Evolutionary conservation across 2,113 vertebrate species (phyloP), one percentile per base, ranked within the genome.

Genomic region (Hippopotamus amphibius): DNA sequence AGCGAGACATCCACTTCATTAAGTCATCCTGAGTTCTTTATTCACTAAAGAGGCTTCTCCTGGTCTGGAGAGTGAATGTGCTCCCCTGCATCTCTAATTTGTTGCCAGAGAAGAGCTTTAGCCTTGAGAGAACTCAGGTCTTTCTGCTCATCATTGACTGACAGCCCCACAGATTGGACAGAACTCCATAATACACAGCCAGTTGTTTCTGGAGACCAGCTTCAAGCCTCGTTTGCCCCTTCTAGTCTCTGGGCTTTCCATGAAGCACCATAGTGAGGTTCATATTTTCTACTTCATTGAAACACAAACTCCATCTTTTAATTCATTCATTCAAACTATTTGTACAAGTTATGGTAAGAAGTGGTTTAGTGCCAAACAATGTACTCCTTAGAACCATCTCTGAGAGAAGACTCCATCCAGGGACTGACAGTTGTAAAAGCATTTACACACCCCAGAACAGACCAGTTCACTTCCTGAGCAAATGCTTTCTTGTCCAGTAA

Each of bases 1-100:
- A 97, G 48, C 22, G n/a, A 93, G 50, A 72, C 30, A 24, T 33
- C 6, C 33, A 97, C 55, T 97, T 97, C 61, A 95, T 95, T 95
- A 97, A 94, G 48, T 13, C 85, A 69, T 43, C 77, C 63, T 30
- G 66, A 88, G 48, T 71, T 92, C 69, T 88, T 95, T 77, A 88
- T 86, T 95, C 71, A 46, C 30, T 94, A 65, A 90, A 91, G 95
- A 93, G 85, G 55, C 22, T 77, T 93, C 63, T 97, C 46, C 59
- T 93, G 55, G 11, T 68, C 95, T 96, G 81, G 95, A 94, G 76
- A 91, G 85, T 46, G 21, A 72, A 68, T 46, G 43, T 93, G 55
- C 41, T 90, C 79, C 37, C 37, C 43, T 88, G 71, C n/a, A 86
- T 91, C 41, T 68, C 76, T 94, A 93, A 94, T 94, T 22, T 88